Conservation (phyloP, 2,113 vertebrate species). For the Seriola rivoliana region DNA sequence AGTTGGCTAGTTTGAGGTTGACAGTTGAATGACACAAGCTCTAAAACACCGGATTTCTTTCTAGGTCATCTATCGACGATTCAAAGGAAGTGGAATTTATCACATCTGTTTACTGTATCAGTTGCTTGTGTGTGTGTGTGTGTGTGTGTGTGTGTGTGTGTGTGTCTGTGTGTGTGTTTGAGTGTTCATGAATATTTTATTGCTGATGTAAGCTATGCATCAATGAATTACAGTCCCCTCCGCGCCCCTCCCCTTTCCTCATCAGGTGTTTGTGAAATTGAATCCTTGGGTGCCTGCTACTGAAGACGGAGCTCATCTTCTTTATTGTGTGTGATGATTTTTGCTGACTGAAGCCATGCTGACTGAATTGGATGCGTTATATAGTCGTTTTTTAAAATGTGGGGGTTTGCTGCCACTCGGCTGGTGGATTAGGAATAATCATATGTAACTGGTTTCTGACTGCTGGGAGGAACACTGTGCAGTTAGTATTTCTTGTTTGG, state of each 20-base stretch:
- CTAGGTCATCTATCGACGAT: conserved; percentile 46
- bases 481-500: not conserved
- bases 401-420: conserved; percentile 11
- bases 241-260: conserved; percentile 1
- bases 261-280: conserved; percentile 65
- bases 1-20: conserved; percentile 27
- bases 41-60: conserved; percentile 40
- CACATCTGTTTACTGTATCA: conserved; percentile 49
- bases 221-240: conserved; percentile 40
- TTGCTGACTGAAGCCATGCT: conserved; percentile 68
- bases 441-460: conserved; percentile 9
- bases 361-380: conserved; percentile 49
- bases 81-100: conserved; percentile 53
- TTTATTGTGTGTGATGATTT: conserved; percentile 66
- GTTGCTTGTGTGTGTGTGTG: conserved; percentile 37
- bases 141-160: conserved; percentile 40
- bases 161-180: conserved; percentile 35
- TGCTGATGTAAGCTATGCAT: conserved; percentile 72
- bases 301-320: conserved; percentile 47
- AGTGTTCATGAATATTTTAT: conserved; percentile 76
- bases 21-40: conserved; percentile 12
- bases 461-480: not conserved
- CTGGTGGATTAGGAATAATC: conserved; percentile 17
- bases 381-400: conserved; percentile 10
- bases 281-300: conserved; percentile 59